Base-by-base conservation (phyloP, 2,113 vertebrate species). In the Sebastes schlegelii region DNA sequence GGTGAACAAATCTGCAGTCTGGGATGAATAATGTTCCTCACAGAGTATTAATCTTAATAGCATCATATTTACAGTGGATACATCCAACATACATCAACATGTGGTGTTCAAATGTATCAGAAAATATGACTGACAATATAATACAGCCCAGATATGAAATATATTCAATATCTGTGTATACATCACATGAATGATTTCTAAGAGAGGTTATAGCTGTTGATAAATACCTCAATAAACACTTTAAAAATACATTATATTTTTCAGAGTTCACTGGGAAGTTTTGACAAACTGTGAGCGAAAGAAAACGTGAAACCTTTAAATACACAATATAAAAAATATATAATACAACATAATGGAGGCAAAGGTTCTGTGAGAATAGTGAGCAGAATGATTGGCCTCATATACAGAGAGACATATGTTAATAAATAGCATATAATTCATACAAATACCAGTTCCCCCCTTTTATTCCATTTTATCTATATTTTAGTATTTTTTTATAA, bases 1-100 rank as follows among this genome's bases (percentile, higher is more conserved):
- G 14, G 68, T 16, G 66, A 85, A 61, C 42, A 67, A 42, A 72
- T 63, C 48, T 72, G 19, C 40, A 40, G 60, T 71, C 65, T 54
- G 74, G 19, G 71, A 55, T 54, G 11, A 70, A 9, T 16, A 66
- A n/a, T 42, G 6, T 62, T 16, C 0, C 26, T 60, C 40, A n/a
- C 23, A 19, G 4, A 6, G n/a, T 46, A 6, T 34, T 34, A 34
- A 34, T 21, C 17, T 46, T 40, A n/a, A 62, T n/a, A 46, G 34
- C 46, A 54, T 42, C 70, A 46, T 1, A 17, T 16, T 13, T 43
- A 9, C 34, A 5, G 52, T 5, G 43, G 3, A 8, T 9, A 42
- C 26, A 61, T 58, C 6, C 0, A 17, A 26, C 51, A 46, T 10
- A 23, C 26, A 10, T 13, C 4, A 4, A 45, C 62, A 58, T 26